phyloP scores from a whole-genome alignment of 2,888 invertebrate genomes.

The Stratiomys singularior region DNA sequence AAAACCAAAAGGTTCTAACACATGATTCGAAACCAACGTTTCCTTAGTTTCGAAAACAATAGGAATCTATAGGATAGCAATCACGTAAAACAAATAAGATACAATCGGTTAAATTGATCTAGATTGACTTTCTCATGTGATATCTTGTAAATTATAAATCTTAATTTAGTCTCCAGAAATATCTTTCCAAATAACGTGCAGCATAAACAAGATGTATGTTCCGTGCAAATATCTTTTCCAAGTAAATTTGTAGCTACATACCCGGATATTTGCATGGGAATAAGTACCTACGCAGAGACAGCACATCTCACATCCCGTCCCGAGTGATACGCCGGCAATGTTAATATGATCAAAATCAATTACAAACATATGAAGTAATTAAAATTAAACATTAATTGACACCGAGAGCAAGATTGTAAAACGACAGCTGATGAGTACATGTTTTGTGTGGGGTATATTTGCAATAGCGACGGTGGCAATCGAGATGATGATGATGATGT shows the following conservation, averaged over 20 bases:
- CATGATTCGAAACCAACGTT: too few species aligned
- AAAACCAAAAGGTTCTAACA: too few species aligned
- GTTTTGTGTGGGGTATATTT: background rate
- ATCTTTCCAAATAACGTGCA: too few species aligned
- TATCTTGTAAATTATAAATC: too few species aligned
- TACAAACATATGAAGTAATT: conserved; percentile 30
- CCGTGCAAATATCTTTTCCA: background rate
- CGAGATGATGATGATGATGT: background rate
- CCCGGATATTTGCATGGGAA: background rate
- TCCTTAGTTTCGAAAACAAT: too few species aligned
- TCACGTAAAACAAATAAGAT: too few species aligned
- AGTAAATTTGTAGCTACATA: background rate
- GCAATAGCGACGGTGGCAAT: background rate
- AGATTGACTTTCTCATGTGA: too few species aligned
- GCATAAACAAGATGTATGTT: too few species aligned
- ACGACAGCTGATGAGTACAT: conserved; percentile 21
- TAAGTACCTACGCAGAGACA: background rate
- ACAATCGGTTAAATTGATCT: too few species aligned
- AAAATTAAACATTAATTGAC: conserved; percentile 35
- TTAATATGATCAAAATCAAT: conserved; percentile 37
- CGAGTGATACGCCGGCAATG: background rate
- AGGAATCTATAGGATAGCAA: too few species aligned
- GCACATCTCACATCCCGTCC: too few species aligned
- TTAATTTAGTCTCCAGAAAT: too few species aligned
- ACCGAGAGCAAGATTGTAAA: conserved; percentile 36